phyloP scores from a whole-genome alignment of 2,113 vertebrate genomes.

The Anoplopoma fimbria region DNA sequence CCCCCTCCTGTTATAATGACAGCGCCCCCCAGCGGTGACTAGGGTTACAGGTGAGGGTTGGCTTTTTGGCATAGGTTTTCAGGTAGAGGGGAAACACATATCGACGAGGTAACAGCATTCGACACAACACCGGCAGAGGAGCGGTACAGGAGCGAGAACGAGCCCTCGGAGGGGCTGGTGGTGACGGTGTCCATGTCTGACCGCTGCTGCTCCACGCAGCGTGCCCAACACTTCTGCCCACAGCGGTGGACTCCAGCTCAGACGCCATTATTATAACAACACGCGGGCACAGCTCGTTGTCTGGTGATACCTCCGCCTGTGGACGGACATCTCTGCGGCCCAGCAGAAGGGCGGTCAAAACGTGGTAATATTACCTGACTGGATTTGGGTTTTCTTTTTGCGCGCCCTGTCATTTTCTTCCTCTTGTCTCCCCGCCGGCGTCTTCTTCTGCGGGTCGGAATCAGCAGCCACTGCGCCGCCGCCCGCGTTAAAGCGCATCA shows the following conservation, averaged over 20 bases:
- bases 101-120: too few relatives aligned
- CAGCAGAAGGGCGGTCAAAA: not conserved
- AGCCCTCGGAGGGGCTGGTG: too few relatives aligned
- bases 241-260: too few relatives aligned
- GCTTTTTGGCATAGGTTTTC: not conserved
- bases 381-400: constrained; percentile 82
- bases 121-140: not conserved
- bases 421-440: constrained; percentile 56
- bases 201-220: constrained; percentile 45
- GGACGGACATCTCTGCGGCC: not conserved
- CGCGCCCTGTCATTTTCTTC: constrained; percentile 83
- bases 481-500: not conserved
- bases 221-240: constrained; percentile 21
- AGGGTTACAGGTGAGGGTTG: not conserved
- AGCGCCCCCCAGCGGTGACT: not conserved
- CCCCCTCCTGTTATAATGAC: not conserved
- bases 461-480: not conserved
- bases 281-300: accelerated
- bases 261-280: too few relatives aligned
- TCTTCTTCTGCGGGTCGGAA: constrained; percentile 60
- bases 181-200: too few relatives aligned
- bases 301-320: too few relatives aligned
- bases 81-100: not conserved
- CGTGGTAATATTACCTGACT: constrained; percentile 69
- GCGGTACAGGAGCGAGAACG: too few relatives aligned